Percentiles rank a stretch among this genome's conserved stretches.
Evolutionary conservation across 2,113 vertebrate genomes (phyloP).

Genomic region (Fregetta grallaria): DNA sequence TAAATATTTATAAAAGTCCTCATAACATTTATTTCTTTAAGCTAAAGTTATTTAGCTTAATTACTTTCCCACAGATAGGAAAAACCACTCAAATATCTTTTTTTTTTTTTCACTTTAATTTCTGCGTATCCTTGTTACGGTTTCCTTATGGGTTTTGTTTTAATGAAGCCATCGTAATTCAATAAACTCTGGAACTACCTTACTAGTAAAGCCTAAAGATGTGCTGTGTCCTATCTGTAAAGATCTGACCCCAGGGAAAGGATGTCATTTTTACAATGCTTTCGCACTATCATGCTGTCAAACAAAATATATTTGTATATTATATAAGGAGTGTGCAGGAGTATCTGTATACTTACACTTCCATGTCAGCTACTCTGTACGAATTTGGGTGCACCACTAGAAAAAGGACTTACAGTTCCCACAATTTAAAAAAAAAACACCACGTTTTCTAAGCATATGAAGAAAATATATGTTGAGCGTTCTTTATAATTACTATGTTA

Average conservation of each 20-base stretch:
- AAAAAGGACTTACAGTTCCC: neutral
- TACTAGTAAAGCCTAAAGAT: neutral
- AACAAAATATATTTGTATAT: constrained; percentile 3
- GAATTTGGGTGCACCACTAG: neutral
- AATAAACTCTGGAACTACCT: neutral
- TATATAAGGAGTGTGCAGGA: neutral
- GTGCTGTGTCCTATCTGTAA: neutral
- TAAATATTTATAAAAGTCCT: constrained; percentile 28
- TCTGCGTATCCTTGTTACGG: neutral
- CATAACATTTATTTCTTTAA: constrained; percentile 34
- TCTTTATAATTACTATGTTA: neutral
- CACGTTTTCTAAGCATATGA: neutral
- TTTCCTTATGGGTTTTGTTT: neutral
- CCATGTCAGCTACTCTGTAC: neutral
- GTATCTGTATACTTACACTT: neutral
- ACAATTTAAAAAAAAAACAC: neutral
- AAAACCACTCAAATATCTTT: neutral
- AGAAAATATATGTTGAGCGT: neutral
- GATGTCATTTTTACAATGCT: neutral
- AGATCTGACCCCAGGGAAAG: neutral
- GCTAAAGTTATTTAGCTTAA: neutral
- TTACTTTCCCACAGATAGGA: neutral
- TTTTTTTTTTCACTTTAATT: neutral
- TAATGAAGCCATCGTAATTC: neutral
- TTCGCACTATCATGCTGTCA: neutral